phyloP scores from a whole-genome alignment of 37 sponge, comb jelly and placozoan genomes.

The Crambe crambe region DNA sequence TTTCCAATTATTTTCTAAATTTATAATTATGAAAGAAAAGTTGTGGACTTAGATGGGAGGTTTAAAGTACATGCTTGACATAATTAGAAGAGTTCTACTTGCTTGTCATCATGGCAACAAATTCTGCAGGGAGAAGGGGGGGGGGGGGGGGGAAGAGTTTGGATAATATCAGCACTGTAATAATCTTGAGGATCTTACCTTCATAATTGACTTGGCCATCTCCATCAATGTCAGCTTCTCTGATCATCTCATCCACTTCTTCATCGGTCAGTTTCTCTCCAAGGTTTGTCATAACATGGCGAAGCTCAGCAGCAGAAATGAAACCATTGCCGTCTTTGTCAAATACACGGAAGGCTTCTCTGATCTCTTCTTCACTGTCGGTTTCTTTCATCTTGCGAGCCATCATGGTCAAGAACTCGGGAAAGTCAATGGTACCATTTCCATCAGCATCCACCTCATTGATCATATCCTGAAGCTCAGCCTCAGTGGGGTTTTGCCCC shows the following conservation, averaged over 20 bases:
- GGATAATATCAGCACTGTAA: too few relatives aligned
- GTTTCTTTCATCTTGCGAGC: constrained; percentile 8
- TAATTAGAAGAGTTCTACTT: not conserved
- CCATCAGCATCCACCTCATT: constrained; percentile 45
- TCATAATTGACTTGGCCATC: constrained; percentile 11
- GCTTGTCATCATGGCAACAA: constrained; percentile 9
- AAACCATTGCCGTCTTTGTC: constrained; percentile 14
- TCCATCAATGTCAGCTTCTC: constrained; percentile 20
- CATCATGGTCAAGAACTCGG: constrained; percentile 45
- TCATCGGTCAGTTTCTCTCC: constrained; percentile 6
- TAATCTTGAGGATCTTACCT: not conserved
- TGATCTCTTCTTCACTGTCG: not conserved
- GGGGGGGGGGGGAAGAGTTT: too few relatives aligned
- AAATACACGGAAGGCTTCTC: constrained; percentile 13
- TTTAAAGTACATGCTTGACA: too few relatives aligned
- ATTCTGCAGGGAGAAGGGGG: not conserved
- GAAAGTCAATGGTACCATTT: constrained; percentile 37
- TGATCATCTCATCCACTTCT: constrained; percentile 21
- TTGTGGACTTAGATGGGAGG: too few relatives aligned
- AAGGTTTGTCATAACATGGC: not conserved
- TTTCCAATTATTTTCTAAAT: too few relatives aligned
- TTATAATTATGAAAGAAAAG: too few relatives aligned
- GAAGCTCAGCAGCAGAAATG: constrained; percentile 1
- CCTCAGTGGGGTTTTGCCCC: constrained; percentile 98
- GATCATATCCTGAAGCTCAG: constrained; percentile 99